phyloP scores from a whole-genome alignment of 1,140 invertebrate genomes.

The Lepidurus apus region DNA sequence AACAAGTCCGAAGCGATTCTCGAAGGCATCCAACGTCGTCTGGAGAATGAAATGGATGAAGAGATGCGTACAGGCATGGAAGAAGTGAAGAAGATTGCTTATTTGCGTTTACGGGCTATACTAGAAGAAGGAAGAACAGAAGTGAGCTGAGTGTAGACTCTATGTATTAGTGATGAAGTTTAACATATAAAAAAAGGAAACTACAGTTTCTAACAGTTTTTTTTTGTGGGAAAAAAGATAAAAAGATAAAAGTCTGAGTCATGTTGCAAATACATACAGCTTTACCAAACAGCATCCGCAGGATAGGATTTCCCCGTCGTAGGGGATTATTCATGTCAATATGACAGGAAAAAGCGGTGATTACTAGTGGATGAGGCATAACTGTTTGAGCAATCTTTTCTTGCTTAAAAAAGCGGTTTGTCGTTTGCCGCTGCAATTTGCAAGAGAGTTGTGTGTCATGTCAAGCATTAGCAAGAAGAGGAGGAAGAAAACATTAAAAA shows the following conservation, averaged over 20 bases:
- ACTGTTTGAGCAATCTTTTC: neutral
- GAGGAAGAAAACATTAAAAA: too few relatives aligned
- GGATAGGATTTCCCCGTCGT: neutral
- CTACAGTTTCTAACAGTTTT: neutral
- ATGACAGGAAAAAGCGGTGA: neutral
- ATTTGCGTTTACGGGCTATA: slow-evolving; percentile 28
- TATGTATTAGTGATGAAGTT: neutral
- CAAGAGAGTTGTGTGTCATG: neutral
- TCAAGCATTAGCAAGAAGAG: too few relatives aligned
- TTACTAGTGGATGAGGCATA: neutral
- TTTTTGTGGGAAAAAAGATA: neutral
- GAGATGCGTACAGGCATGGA: slow-evolving; percentile 56
- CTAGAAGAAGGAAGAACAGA: neutral
- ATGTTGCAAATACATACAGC: neutral
- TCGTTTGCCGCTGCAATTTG: neutral
- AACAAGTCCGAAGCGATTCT: slow-evolving; percentile 59
- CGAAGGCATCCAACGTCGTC: slow-evolving; percentile 50
- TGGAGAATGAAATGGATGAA: slow-evolving; percentile 50
- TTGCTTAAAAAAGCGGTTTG: neutral
- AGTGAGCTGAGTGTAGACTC: neutral
- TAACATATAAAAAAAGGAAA: neutral
- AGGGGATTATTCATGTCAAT: neutral
- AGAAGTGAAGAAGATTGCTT: slow-evolving; percentile 64
- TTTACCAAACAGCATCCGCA: neutral
- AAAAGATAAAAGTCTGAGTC: neutral